Base-by-base conservation (phyloP, 2,113 vertebrate genomes). In the Colinus virginianus region DNA sequence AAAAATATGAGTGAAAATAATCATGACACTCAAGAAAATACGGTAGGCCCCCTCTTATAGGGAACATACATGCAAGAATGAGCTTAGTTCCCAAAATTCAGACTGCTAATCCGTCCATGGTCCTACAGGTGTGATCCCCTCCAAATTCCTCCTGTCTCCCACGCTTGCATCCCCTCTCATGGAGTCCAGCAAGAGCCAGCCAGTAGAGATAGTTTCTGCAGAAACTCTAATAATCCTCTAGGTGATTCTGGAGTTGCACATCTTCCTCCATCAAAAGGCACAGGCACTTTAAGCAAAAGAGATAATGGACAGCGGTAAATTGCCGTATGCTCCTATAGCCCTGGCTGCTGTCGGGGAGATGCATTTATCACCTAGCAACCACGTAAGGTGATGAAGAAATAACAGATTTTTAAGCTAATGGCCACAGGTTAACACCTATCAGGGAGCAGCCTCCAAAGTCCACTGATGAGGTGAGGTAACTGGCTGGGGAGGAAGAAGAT, bases 361-460 rank as follows among this genome's bases (percentile, higher is more conserved):
- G 84, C 87, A 96, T 93, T 94, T 94, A 76, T 96, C 95, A 96
- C 95, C 94, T 95, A 94, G 94, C 95, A 96, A 94, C 91, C 0
- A 83, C 36, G 63, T 75, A 88, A 91, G 82, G 90, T 95, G 94
- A 92, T 3, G 42, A 92, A 77, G 87, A 90, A 94, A 90, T 78
- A 90, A 71, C 82, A 91, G 78, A 90, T 86, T 79, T 67, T 74
- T 88, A 80, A 84, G 91, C 79, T 95, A 67, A 90, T 85, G 81
- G 84, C 75, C 48, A 38, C 2, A 42, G 85, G 82, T 87, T 92
- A 90, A 87, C 77, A 78, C 79, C 87, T 78, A 7, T 36, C 51
- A 75, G 84, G 86, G n/a, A 89, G 43, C 69, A 91, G 40, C 61
- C 66, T 88, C 51, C 53, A 30, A 48, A 14, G 30, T 38, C 43